phyloP scores from a whole-genome alignment of 2,113 vertebrate species.

The Hemibagrus wyckioides region DNA sequence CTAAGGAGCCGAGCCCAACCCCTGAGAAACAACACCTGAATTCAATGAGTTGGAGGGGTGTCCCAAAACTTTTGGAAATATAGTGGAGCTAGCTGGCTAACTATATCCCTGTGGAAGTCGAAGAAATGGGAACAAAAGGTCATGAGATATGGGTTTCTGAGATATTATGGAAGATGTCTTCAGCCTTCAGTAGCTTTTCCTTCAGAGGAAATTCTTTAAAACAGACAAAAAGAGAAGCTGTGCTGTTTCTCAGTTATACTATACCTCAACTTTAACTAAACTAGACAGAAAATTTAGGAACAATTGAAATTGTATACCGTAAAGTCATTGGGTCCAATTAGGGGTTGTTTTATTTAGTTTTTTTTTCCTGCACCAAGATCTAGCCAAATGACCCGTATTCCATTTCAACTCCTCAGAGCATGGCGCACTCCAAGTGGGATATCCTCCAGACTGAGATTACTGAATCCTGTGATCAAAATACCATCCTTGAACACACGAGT shows the following conservation, averaged over 20 bases:
- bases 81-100: not conserved
- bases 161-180: not conserved
- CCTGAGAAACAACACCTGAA: too few relatives aligned
- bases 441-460: constrained; percentile 24
- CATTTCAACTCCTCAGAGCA: not conserved
- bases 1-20: too few relatives aligned
- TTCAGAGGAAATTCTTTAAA: not conserved
- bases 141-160: not conserved
- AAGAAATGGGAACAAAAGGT: not conserved
- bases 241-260: not conserved
- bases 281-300: not conserved
- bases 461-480: constrained; percentile 37
- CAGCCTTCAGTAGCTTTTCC: not conserved
- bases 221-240: not conserved
- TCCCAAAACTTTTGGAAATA: too few relatives aligned
- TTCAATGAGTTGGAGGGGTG: too few relatives aligned
- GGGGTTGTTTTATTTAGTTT: not conserved
- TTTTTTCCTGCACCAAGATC: not conserved
- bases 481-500: constrained; percentile 24
- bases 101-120: not conserved
- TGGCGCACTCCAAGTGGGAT: not conserved
- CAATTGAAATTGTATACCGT: not conserved
- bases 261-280: not conserved
- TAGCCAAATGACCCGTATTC: not conserved
- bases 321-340: not conserved